Base-by-base conservation (phyloP, 2,797 vertebrate genomes). In the Scleropages formosus region DNA sequence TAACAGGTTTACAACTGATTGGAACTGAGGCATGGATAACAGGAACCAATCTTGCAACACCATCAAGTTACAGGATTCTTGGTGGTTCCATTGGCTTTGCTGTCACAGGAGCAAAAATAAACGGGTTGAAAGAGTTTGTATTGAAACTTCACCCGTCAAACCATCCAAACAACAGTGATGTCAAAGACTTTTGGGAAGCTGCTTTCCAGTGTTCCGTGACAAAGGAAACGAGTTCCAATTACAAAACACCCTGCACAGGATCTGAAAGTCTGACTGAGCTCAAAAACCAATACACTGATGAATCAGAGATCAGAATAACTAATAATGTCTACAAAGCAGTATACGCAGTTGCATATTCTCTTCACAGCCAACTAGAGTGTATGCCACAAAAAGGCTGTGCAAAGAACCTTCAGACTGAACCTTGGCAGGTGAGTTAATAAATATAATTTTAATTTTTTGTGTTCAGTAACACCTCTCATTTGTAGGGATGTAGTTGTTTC, bases 321-420 rank as follows among this genome's bases (percentile, higher is more conserved):
- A 59, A 73, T 70, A 77, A 77, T 77, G 75, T 73, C 15, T 77
- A 77, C 61, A 77, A 77, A 73, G 69, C 60, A 26, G 68, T 77
- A 20, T 77, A 77, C 65, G 69, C 75, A 13, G 27, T 77, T 44
- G 75, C 75, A 22, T 70, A 77, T 53, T 72, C 49, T 64, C 75
- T 77, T 39, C 75, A 73, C 18, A 63, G 69, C 53, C 18, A 77
- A 15, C 47, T 77, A 31, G 39, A 10, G n/a, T 77, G 75, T 26
- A 72, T 59, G 8, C 18, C 0, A n/a, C 20, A n/a, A n/a, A n/a
- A 68, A 47, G 39, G n/a, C 39, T 68, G 66, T 24, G 22, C 39
- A 51, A 68, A 4, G 8, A 74, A 8, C 1, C 8, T 72, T 49
- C n/a, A n/a, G n/a, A n/a, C n/a, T n/a, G n/a, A n/a, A n/a, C n/a